A percentile compares a stretch with the other conserved stretches of the same genome.
These are phyloP conservation scores for Tetragnatha versicolor DNA, from an alignment of 1,140 invertebrate species.

Conservation along the genomic window DNA sequence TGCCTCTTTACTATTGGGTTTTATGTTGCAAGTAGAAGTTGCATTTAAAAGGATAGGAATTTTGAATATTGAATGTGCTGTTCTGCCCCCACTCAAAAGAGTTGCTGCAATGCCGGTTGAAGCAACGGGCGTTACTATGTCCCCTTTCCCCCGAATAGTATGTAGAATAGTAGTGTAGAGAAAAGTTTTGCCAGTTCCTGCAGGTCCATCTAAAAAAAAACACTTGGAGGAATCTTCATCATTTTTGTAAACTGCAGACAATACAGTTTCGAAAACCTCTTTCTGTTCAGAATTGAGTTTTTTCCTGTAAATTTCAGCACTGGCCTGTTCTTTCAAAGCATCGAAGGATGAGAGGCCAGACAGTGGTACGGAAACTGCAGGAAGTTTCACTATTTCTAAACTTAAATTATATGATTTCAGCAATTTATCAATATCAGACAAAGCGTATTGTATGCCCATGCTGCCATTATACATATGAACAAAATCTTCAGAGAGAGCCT, in stretches of 20 bases:
- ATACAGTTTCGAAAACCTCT: not conserved
- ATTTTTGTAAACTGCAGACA: not conserved
- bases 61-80: conserved; percentile 67
- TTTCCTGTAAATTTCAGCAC: not conserved
- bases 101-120: conserved; percentile 67
- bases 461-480: not conserved
- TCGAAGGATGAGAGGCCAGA: conserved; percentile 41
- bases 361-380: conserved; percentile 12
- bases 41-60: conserved; percentile 60
- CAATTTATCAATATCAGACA: not conserved
- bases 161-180: no score
- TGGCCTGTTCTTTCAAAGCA: conserved; percentile 62
- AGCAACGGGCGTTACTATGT: conserved; percentile 65
- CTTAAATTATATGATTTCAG: not conserved
- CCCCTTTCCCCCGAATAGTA: conserved; percentile 55
- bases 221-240: conserved; percentile 57
- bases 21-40: conserved; percentile 42
- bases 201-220: conserved; percentile 40
- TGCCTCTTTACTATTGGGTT: conserved; percentile 22
- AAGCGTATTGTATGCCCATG: not conserved
- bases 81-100: conserved; percentile 56
- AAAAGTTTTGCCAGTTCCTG: no score
- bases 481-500: conserved; percentile 9
- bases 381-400: not conserved
- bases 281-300: not conserved